These are phyloP conservation scores for Hemicentrotus pulcherrimus DNA, from an alignment of 35 echinoderm and acorn worm species.

Conservation along the genomic window DNA sequence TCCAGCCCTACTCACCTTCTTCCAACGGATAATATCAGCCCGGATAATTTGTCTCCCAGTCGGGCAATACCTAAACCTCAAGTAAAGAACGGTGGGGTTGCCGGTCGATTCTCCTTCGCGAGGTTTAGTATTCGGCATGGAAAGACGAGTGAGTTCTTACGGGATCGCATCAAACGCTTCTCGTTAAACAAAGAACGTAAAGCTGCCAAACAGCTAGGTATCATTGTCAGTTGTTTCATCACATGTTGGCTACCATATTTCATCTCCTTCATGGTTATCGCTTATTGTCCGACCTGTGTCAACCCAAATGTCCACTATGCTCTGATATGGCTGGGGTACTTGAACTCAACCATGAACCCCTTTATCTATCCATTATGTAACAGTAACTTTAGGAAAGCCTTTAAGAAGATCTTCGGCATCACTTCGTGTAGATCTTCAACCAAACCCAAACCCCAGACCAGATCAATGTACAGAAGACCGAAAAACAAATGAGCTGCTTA, in stretches of 20 bases:
- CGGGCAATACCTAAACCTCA: not conserved
- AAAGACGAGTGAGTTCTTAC: constrained; percentile 67
- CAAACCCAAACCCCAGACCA: constrained; percentile 26
- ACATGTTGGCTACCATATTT: constrained; percentile 96
- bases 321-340: constrained; percentile 92
- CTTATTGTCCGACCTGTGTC: constrained; percentile 73
- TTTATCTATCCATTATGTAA: constrained; percentile 98
- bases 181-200: constrained; percentile 89
- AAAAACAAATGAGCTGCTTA: constrained; percentile 3
- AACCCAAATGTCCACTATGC: constrained; percentile 67
- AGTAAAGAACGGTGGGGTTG: not conserved
- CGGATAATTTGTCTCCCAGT: constrained; percentile 16
- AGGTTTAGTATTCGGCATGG: constrained; percentile 79
- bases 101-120: constrained; percentile 66
- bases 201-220: constrained; percentile 91
- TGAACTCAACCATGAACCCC: constrained; percentile 96
- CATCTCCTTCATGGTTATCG: constrained; percentile 87
- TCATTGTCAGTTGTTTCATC: constrained; percentile 96
- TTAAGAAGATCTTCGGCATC: constrained; percentile 83
- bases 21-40: not conserved
- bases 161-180: constrained; percentile 70
- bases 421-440: constrained; percentile 38
- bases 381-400: constrained; percentile 91
- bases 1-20: constrained; percentile 42
- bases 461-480: constrained; percentile 20